Conservation (phyloP, 1,140 invertebrate species). For the Bombus affinis region DNA sequence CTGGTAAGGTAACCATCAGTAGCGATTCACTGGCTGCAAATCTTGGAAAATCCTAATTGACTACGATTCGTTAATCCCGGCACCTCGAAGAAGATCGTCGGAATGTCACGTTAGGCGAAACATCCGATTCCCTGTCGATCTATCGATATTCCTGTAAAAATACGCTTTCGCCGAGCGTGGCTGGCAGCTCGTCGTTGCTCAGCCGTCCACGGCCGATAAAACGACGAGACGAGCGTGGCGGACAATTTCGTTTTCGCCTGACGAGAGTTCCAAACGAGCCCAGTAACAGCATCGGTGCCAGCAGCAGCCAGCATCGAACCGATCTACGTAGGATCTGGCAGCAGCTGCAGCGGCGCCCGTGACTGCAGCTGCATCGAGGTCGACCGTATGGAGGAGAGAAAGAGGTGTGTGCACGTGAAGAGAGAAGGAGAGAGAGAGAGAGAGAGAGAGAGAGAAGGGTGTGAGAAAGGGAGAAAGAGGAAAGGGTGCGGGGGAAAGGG, state of each 20-base stretch:
- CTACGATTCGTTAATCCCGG: background rate
- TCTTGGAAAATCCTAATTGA: background rate
- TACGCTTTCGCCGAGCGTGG: constrained; percentile 36
- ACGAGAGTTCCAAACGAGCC: constrained; percentile 69
- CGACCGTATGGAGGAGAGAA: constrained; percentile 29
- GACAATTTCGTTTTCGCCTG: constrained; percentile 69
- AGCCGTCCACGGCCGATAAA: constrained; percentile 56
- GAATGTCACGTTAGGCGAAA: background rate
- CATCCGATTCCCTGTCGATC: constrained; percentile 35
- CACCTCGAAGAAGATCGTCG: no score
- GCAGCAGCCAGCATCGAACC: constrained; percentile 48
- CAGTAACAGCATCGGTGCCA: constrained; percentile 48
- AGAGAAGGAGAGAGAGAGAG: background rate
- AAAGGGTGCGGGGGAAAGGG: background rate
- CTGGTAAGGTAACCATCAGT: background rate
- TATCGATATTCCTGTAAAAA: constrained; percentile 47
- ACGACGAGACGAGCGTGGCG: constrained; percentile 56
- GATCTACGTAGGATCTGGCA: constrained; percentile 57
- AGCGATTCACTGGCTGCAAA: background rate
- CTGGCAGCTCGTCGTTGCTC: constrained; percentile 14
- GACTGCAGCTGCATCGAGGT: constrained; percentile 62
- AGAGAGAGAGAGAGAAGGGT: background rate
- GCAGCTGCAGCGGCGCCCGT: constrained; percentile 56
- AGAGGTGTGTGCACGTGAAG: background rate
- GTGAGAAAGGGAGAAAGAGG: background rate